phyloP scores from a whole-genome alignment of 2,888 invertebrate genomes.

The Liodrosophila aerea region DNA sequence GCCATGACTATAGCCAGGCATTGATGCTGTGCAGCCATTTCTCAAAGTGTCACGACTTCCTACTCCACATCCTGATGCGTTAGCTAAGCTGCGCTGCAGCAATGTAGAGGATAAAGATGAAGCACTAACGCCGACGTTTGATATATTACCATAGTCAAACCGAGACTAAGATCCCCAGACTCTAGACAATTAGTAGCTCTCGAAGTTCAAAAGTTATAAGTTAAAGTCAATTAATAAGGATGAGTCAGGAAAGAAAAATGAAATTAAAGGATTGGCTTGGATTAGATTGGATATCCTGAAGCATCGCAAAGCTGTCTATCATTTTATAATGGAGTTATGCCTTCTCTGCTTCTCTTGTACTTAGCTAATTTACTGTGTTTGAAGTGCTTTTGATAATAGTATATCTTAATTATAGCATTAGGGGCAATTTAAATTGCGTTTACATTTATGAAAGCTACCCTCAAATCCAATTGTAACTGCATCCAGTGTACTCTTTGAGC shows the following conservation, averaged over 20 bases:
- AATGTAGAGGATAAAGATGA: conserved; percentile 1
- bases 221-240: background rate
- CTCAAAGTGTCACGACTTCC: conserved; percentile 38
- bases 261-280: conserved; percentile 4
- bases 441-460: conserved; percentile 24
- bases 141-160: conserved; percentile 45
- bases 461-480: conserved; percentile 68
- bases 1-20: conserved; percentile 20
- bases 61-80: background rate
- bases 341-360: background rate
- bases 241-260: background rate
- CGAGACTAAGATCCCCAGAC: conserved; percentile 10
- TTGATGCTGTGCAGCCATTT: conserved; percentile 42
- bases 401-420: conserved; percentile 36
- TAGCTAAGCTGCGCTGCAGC: background rate
- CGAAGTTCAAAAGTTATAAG: conserved; percentile 18
- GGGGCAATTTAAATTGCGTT: conserved; percentile 26
- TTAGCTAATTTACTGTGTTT: conserved; percentile 26
- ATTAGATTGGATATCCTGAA: background rate
- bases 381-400: conserved; percentile 28
- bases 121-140: conserved; percentile 13
- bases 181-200: conserved; percentile 29
- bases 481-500: no score
- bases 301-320: no score
- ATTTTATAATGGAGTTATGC: background rate